Evolutionary conservation across 2,888 invertebrate species (phyloP).

Genomic region (Athripsodes cinereus): DNA sequence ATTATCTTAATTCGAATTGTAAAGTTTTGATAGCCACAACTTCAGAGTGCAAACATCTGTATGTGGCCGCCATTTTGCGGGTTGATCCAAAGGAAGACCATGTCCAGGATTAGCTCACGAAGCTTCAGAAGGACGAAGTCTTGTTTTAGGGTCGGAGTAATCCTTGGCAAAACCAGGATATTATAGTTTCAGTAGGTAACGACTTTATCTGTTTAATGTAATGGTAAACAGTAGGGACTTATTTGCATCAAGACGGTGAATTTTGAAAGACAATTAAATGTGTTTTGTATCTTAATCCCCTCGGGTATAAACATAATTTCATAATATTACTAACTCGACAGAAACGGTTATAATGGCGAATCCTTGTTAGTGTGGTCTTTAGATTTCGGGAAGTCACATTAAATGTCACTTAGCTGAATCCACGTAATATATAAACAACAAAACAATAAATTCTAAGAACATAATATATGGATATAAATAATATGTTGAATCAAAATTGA

Average conservation of each 20-base stretch:
- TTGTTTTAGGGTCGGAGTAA: slow-evolving; percentile 27
- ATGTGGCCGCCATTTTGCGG: slow-evolving; percentile 26
- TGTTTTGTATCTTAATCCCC: slow-evolving; percentile 9
- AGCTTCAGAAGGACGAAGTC: slow-evolving; percentile 24
- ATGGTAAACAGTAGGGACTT: slow-evolving; percentile 53
- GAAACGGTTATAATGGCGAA: no score
- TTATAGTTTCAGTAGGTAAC: slow-evolving; percentile 26
- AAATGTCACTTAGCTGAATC: no score
- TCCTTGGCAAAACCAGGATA: slow-evolving; percentile 27
- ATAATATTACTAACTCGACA: no score
- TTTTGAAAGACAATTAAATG: slow-evolving; percentile 25
- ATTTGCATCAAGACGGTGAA: slow-evolving; percentile 17
- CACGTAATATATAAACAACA: no score
- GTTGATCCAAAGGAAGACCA: slow-evolving; percentile 23
- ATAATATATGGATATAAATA: no score
- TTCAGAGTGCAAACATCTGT: slow-evolving; percentile 28
- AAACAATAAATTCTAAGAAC: no score
- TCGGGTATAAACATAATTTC: background rate
- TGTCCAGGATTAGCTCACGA: slow-evolving; percentile 24
- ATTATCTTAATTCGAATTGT: slow-evolving; percentile 18
- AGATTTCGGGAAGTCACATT: no score
- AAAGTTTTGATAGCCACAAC: slow-evolving; percentile 25
- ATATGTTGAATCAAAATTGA: no score
- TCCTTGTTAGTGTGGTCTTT: no score
- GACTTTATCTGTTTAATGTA: slow-evolving; percentile 53